Evolutionary conservation across 2,888 invertebrate species (phyloP).

Genomic region (Aphrophora alni): DNA sequence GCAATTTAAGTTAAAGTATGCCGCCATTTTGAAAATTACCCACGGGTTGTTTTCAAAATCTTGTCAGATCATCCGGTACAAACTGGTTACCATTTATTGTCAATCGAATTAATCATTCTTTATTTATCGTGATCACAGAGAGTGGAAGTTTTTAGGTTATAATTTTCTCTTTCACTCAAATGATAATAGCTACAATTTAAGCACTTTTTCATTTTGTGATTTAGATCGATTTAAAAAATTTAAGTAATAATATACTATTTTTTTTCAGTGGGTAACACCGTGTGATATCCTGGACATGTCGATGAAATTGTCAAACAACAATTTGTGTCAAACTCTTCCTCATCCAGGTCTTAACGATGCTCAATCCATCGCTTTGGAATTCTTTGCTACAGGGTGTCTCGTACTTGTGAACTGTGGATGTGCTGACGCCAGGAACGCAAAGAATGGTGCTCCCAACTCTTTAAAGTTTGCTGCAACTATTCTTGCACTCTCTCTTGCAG

Average conservation of each 20-base stretch:
- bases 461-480: constrained; percentile 58
- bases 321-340: constrained; percentile 69
- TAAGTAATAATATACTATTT: not conserved
- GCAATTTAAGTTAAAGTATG: no score
- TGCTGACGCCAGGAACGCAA: constrained; percentile 68
- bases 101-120: no score
- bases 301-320: constrained; percentile 49
- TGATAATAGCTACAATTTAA: no score
- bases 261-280: constrained; percentile 41
- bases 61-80: no score
- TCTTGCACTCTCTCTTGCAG: constrained; percentile 46
- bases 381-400: constrained; percentile 68
- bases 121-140: no score
- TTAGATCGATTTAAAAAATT: no score
- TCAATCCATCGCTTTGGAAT: constrained; percentile 65
- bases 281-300: constrained; percentile 38
- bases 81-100: no score
- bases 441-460: constrained; percentile 57
- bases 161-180: no score
- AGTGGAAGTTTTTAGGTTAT: no score
- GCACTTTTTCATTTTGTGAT: no score
- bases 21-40: no score
- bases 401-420: constrained; percentile 71
- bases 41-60: no score
- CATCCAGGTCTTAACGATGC: constrained; percentile 58